Conservation (phyloP, 2,888 invertebrate genomes). For the Auanema freiburgensis region DNA sequence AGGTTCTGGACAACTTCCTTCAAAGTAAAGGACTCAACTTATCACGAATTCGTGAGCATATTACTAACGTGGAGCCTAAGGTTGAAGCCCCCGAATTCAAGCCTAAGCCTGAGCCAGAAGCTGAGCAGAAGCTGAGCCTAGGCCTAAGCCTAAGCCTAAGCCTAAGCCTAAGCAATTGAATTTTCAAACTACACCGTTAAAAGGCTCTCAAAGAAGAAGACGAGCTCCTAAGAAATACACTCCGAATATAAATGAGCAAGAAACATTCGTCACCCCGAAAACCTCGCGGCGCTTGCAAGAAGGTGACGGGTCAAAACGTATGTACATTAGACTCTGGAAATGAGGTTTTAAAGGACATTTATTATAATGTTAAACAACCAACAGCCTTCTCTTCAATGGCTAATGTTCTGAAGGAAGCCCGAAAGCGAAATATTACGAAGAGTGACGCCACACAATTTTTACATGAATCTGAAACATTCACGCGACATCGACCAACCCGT, state of each 20-base stretch:
- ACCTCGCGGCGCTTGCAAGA: background rate
- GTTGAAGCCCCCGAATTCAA: no score
- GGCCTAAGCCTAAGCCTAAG: no score
- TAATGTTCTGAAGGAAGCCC: background rate
- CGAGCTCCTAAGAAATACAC: no score
- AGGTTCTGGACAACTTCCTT: background rate
- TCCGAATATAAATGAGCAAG: no score
- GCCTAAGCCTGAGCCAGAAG: no score
- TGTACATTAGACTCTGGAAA: background rate
- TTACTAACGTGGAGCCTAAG: no score
- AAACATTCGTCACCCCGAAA: no score
- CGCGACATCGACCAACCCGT: background rate
- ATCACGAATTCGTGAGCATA: background rate
- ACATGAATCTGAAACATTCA: background rate
- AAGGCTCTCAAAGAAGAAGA: no score
- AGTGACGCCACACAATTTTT: background rate
- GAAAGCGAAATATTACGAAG: background rate
- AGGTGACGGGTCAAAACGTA: background rate
- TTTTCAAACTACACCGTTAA: no score
- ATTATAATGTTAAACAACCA: background rate
- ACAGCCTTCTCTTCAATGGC: background rate
- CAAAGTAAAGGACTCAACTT: background rate
- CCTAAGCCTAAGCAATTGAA: no score
- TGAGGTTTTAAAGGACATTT: background rate
- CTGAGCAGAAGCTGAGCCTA: no score